Evolutionary conservation across 2,888 invertebrate species (phyloP).

Genomic region (Leptodirus hochenwartii): DNA sequence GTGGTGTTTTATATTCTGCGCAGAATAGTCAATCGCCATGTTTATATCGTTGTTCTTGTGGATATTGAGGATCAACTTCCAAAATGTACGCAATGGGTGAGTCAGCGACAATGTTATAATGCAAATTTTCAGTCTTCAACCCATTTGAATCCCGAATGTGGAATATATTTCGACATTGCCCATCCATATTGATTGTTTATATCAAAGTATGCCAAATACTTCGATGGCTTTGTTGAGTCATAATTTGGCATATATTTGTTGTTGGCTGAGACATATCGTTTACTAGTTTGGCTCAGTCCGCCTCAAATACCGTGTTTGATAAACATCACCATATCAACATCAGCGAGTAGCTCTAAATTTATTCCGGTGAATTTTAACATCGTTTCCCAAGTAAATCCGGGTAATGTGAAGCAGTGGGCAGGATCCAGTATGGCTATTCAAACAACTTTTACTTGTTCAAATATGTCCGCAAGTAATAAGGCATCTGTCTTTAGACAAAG

Average conservation of each 20-base stretch:
- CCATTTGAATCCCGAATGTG: slow-evolving; percentile 4
- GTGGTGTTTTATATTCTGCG: slow-evolving; percentile 13
- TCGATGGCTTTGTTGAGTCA: slow-evolving; percentile 10
- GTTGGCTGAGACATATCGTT: slow-evolving; percentile 17
- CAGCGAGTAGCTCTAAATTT: slow-evolving; percentile 6
- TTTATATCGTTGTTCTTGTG: slow-evolving; percentile 20
- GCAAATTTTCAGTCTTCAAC: slow-evolving; percentile 3
- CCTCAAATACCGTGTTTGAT: slow-evolving; percentile 7
- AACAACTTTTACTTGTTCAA: too few relatives aligned
- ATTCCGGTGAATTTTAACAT: slow-evolving; percentile 15
- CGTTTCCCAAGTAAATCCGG: slow-evolving; percentile 16
- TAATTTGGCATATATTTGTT: slow-evolving; percentile 17
- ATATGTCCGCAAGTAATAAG: too few relatives aligned
- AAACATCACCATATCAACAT: slow-evolving; percentile 5
- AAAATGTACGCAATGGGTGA: too few relatives aligned
- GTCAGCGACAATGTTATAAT: too few relatives aligned
- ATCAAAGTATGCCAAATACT: slow-evolving; percentile 12
- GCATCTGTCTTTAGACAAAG: too few relatives aligned
- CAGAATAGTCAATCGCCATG: slow-evolving; percentile 17
- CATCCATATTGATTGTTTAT: slow-evolving; percentile 13
- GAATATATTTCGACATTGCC: slow-evolving; percentile 11
- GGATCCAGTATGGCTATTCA: slow-evolving; percentile 19
- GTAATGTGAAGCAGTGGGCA: slow-evolving; percentile 15
- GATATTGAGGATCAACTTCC: too few relatives aligned
- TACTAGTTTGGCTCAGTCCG: slow-evolving; percentile 8